Percentiles rank a stretch among this genome's conserved stretches.
Conservation (phyloP, 2,797 vertebrate genomes). For the Phrynocephalus vlangalii region DNA sequence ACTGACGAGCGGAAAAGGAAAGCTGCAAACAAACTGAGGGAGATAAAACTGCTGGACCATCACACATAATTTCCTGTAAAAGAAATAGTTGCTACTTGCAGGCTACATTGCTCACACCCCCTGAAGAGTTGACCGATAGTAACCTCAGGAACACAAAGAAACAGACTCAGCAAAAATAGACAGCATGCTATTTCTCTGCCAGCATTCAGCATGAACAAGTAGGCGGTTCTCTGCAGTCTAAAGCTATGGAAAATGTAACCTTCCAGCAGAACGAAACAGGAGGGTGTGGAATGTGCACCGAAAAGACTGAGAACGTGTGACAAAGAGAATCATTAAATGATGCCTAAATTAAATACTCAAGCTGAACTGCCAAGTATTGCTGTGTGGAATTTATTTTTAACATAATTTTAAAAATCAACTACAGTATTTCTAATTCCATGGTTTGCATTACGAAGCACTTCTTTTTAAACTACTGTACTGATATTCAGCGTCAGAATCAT, state of each 20-base stretch:
- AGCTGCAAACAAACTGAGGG: too few relatives aligned
- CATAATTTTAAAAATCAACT: not conserved
- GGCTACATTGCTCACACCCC: constrained; percentile 9
- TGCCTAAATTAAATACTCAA: not conserved
- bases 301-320: not conserved
- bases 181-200: constrained; percentile 49
- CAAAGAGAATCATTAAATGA: not conserved
- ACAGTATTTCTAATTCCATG: not conserved
- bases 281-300: not conserved
- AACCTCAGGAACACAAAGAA: constrained; percentile 64
- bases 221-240: fast-evolving
- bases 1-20: not conserved
- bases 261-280: not conserved
- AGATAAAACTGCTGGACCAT: not conserved
- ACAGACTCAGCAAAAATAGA: not conserved
- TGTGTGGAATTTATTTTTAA: constrained; percentile 2
- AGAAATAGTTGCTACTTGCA: not conserved
- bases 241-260: not conserved
- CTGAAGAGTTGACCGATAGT: constrained; percentile 71
- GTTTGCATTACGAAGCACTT: not conserved
- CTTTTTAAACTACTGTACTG: not conserved
- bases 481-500: not conserved
- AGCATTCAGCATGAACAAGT: constrained; percentile 10
- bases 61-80: not conserved
- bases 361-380: not conserved